Conservation (phyloP, 1,140 invertebrate genomes). For the Drosophila bocki region DNA sequence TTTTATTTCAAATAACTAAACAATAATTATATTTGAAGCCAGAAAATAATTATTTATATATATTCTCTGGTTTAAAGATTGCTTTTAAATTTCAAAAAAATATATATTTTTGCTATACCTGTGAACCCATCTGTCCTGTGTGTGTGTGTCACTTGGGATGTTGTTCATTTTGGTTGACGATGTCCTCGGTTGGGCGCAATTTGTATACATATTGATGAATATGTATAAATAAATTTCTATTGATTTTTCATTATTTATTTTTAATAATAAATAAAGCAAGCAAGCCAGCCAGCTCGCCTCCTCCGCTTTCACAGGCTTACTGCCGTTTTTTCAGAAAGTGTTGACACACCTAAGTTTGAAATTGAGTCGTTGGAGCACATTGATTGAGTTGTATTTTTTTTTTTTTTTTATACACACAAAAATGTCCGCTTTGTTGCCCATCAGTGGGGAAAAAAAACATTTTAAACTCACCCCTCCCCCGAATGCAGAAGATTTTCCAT, state of each 20-base stretch:
- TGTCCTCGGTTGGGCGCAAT: slow-evolving; percentile 41
- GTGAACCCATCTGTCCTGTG: neutral
- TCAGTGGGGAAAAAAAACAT: slow-evolving; percentile 14
- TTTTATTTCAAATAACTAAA: no score
- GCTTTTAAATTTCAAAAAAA: no score
- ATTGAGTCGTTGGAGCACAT: slow-evolving; percentile 39
- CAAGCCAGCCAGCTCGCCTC: neutral
- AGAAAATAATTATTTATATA: no score
- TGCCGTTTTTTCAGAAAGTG: slow-evolving; percentile 30
- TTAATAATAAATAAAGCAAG: slow-evolving; percentile 61
- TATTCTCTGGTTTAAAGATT: neutral
- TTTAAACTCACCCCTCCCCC: slow-evolving; percentile 9
- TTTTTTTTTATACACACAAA: slow-evolving; percentile 12
- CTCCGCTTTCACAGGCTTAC: neutral
- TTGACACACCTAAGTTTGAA: slow-evolving; percentile 45
- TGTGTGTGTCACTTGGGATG: slow-evolving; percentile 36
- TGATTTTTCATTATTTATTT: slow-evolving; percentile 68
- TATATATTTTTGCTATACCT: neutral
- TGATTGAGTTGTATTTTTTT: slow-evolving; percentile 25
- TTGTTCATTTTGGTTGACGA: slow-evolving; percentile 47
- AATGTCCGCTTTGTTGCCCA: slow-evolving; percentile 30
- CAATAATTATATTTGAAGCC: no score
- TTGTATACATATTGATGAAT: slow-evolving; percentile 57
- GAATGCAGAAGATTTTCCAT: neutral
- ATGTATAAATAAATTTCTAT: slow-evolving; percentile 67